phyloP scores from a whole-genome alignment of 1,140 invertebrate genomes.

The Apolygus lucorum region DNA sequence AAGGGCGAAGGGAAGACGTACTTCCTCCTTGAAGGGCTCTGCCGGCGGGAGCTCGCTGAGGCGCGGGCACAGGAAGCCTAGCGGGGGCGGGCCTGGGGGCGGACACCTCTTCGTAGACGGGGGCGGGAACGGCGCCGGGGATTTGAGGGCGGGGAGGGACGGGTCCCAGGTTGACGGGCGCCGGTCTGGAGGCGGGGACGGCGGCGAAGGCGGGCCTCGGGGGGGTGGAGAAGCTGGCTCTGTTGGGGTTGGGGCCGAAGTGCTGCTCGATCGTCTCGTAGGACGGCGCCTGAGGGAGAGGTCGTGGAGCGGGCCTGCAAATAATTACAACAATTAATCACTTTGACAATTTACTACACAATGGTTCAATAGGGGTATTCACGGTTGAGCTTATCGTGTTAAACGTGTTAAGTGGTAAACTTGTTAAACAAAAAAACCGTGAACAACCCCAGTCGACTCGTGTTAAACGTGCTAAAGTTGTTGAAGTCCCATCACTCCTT shows the following conservation, averaged over 20 bases:
- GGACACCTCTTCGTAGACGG: constrained; percentile 25
- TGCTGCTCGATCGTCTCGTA: constrained; percentile 4
- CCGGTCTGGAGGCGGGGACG: constrained; percentile 17
- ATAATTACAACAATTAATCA: too few species aligned
- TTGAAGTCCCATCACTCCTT: too few species aligned
- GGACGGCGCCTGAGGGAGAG: constrained; percentile 28
- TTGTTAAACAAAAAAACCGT: too few species aligned
- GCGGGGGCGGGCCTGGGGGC: constrained; percentile 18
- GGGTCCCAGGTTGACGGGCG: not conserved
- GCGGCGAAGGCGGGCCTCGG: constrained; percentile 27
- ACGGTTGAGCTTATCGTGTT: too few species aligned
- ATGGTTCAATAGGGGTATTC: too few species aligned
- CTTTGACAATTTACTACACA: too few species aligned
- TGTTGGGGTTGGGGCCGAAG: not conserved
- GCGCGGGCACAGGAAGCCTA: constrained; percentile 19
- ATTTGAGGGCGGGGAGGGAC: not conserved
- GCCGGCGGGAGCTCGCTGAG: constrained; percentile 3
- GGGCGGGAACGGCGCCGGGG: constrained; percentile 22
- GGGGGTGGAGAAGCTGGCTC: not conserved
- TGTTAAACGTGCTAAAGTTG: too few species aligned
- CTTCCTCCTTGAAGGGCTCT: constrained; percentile 15
- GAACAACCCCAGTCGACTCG: too few species aligned
- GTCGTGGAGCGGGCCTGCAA: constrained; percentile 36
- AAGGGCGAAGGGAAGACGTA: too few species aligned
- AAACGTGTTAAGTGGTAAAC: too few species aligned